Percentiles rank a stretch among this genome's conserved stretches.
phyloP scores from a whole-genome alignment of 2,888 invertebrate genomes.

The Ophion ventricosus region DNA sequence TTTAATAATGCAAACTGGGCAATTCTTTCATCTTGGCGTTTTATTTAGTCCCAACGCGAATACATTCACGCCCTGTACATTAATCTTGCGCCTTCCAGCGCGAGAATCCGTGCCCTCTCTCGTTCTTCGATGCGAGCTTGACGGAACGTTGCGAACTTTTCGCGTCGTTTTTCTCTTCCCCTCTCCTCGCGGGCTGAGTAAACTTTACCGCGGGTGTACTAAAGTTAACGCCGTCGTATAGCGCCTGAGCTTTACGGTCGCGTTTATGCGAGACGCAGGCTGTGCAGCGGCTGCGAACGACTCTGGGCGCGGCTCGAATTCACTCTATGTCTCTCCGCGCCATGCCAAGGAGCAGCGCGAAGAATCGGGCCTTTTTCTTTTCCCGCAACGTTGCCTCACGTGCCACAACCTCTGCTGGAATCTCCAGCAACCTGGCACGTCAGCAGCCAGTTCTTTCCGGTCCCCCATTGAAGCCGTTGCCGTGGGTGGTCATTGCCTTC shows the following conservation, averaged over 20 bases:
- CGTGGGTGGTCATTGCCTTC: too few relatives aligned
- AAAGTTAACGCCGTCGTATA: constrained; percentile 67
- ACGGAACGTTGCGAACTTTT: constrained; percentile 7
- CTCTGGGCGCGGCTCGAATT: constrained; percentile 53
- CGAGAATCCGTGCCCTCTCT: not conserved
- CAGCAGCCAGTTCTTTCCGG: not conserved
- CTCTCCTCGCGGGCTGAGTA: constrained; percentile 9
- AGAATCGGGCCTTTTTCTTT: constrained; percentile 16
- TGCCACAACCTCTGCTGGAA: not conserved
- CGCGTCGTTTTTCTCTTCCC: constrained; percentile 28
- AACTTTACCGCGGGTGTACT: constrained; percentile 54
- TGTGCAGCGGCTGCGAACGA: constrained; percentile 51
- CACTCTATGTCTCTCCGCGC: constrained; percentile 7
- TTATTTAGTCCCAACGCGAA: constrained; percentile 30
- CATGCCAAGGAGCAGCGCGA: not conserved
- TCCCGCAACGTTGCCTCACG: not conserved
- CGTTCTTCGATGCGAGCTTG: constrained; percentile 40
- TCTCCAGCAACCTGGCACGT: too few relatives aligned
- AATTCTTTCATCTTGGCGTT: constrained; percentile 45
- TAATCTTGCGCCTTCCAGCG: not conserved
- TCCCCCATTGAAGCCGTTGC: too few relatives aligned
- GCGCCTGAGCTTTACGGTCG: constrained; percentile 65
- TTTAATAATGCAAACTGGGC: constrained; percentile 58
- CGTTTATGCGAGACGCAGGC: constrained; percentile 64
- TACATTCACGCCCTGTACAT: constrained; percentile 32